phyloP scores from a whole-genome alignment of 1,140 invertebrate species.

The Periplaneta americana region DNA sequence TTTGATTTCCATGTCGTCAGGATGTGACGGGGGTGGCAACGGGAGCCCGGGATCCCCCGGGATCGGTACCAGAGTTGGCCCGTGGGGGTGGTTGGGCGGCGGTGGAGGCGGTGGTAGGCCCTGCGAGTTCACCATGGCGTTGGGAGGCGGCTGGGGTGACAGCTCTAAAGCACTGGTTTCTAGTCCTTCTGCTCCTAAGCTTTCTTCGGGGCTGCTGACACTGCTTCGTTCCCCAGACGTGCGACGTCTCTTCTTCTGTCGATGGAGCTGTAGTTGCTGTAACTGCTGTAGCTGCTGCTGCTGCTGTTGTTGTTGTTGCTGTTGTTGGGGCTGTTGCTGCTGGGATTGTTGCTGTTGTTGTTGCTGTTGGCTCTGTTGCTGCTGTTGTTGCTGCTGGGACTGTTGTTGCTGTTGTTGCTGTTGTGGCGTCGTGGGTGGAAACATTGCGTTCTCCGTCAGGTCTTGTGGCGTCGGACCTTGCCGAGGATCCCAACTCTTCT shows the following conservation, averaged over 20 bases:
- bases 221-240: constrained; percentile 34
- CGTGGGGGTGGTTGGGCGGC: constrained; percentile 35
- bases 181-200: neutral
- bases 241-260: constrained; percentile 20
- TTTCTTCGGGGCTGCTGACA: constrained; percentile 30
- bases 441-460: constrained; percentile 18
- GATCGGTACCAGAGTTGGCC: constrained; percentile 30
- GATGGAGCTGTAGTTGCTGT: neutral
- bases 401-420: no score
- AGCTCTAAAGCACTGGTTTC: constrained; percentile 5
- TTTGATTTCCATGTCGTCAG: constrained; percentile 85
- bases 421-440: constrained; percentile 32
- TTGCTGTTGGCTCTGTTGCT: no score
- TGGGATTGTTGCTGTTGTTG: constrained; percentile 20
- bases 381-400: no score
- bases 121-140: neutral
- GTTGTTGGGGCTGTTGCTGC: constrained; percentile 13
- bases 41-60: constrained; percentile 20
- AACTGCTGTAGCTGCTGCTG: constrained; percentile 13
- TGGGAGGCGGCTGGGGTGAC: neutral
- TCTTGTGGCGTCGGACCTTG: constrained; percentile 6
- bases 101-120: constrained; percentile 19
- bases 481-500: constrained; percentile 2
- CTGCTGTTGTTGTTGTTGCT: constrained; percentile 20
- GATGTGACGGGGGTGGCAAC: constrained; percentile 32